Evolutionary conservation across 2,888 invertebrate species (phyloP), one percentile per base, ranked within the genome.

Genomic region (Griposia aprilina): DNA sequence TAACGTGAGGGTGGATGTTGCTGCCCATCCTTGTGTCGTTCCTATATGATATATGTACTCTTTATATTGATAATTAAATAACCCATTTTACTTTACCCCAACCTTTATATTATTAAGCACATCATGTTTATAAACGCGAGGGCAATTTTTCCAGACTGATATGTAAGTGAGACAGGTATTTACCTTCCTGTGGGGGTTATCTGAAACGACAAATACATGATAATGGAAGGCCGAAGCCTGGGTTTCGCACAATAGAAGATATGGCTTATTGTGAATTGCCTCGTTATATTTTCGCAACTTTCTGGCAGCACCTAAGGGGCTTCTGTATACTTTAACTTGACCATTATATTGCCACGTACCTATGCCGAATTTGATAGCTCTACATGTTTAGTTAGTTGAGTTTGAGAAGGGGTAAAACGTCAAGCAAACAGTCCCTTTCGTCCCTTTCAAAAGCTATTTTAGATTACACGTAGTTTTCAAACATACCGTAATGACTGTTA

Each of bases 171-270:
- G 45, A 67, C 52, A 73, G 45, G 30, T 26, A 77, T 76, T 85
- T 76, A 48, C 59, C 73, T 68, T 45, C 17, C 26, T 52, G 63
- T 63, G 41, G 48, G 26, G 26, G 2, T 50, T 83, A 77, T 84
- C 84, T 84, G 23, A 55, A 66, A 68, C 55, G 67, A 78, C 73
- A 62, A 59, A 76, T 65, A 76, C 67, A 72, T 69, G 60, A 78
- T 73, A 86, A 73, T 67, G 55, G 72, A 59, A 59, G 60, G 13
- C 62, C 45, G 62, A 72, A 50, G 45, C 59, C 77, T 76, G 75
- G 63, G 86, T 78, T 80, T 59, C 62, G 59, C 72, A 87, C 78
- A 80, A 79, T 85, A 60, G 67, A 72, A 72, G 67, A 74, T 76
- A 71, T 71, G 67, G 66, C 80, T 70, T 57, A 55, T 48, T 79